These are phyloP conservation scores for Pantala flavescens DNA, from an alignment of 1,140 invertebrate species.

Conservation along the genomic window DNA sequence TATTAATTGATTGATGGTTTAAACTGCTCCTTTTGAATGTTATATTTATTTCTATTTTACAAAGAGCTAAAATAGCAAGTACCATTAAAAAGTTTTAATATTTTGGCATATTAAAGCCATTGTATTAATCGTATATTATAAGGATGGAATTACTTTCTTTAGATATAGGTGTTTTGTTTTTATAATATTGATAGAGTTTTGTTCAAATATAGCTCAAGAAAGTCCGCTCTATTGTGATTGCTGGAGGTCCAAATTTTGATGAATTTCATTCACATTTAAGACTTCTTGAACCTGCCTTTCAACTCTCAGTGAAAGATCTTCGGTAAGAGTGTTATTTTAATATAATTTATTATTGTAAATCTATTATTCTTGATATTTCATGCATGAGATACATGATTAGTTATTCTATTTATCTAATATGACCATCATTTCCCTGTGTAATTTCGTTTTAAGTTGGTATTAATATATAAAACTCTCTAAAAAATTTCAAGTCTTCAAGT, in stretches of 20 bases:
- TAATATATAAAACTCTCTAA: too few species aligned
- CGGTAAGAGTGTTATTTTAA: slow-evolving; percentile 44
- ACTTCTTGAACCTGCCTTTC: slow-evolving; percentile 67
- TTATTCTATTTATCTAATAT: slow-evolving; percentile 11
- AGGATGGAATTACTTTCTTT: too few species aligned
- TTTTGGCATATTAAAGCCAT: too few species aligned
- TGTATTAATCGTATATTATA: too few species aligned
- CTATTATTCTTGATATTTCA: slow-evolving; percentile 12
- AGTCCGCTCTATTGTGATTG: slow-evolving; percentile 67
- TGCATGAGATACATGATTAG: neutral
- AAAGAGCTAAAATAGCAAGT: too few species aligned
- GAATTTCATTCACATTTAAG: slow-evolving; percentile 74
- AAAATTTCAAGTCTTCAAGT: too few species aligned
- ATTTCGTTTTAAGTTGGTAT: slow-evolving; percentile 20
- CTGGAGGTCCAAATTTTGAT: slow-evolving; percentile 66
- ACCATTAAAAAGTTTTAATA: too few species aligned
- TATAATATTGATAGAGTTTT: too few species aligned
- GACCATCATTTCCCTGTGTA: neutral
- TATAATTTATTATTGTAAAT: neutral
- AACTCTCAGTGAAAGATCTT: slow-evolving; percentile 78
- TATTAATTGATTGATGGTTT: too few species aligned
- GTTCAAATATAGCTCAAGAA: slow-evolving; percentile 75
- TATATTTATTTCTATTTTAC: too few species aligned
- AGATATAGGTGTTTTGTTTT: too few species aligned
- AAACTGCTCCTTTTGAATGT: too few species aligned